phyloP scores from a whole-genome alignment of 2,113 vertebrate genomes.

The Alethe castanea region DNA sequence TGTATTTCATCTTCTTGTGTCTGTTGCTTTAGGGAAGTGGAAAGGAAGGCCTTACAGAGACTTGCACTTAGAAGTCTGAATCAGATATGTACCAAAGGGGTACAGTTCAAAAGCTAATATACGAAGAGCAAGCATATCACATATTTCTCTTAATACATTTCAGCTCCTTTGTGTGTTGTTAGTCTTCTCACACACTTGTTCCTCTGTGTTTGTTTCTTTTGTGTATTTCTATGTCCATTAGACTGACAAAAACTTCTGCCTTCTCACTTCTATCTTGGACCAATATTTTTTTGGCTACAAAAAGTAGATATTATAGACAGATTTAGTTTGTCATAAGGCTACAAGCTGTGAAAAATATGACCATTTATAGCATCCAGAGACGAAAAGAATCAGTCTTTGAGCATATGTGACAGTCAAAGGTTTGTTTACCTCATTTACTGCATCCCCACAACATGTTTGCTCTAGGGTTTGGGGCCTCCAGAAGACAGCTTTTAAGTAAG shows the following conservation, averaged over 20 bases:
- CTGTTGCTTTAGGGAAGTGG: neutral
- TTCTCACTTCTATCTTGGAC: neutral
- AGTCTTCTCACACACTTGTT: neutral
- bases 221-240: neutral
- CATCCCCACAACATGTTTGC: neutral
- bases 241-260: neutral
- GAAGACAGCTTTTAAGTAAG: neutral
- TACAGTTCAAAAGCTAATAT: neutral
- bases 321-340: neutral
- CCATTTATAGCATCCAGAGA: neutral
- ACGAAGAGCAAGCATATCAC: fast-evolving
- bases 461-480: neutral
- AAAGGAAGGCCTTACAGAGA: neutral
- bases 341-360: neutral
- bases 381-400: neutral
- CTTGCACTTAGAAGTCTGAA: neutral
- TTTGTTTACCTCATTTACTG: neutral
- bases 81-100: neutral
- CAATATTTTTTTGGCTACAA: neutral
- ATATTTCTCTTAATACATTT: neutral
- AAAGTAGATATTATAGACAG: neutral
- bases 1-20: neutral
- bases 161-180: neutral
- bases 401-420: neutral
- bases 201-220: neutral